A percentile compares a stretch with the other conserved stretches of the same genome.
Evolutionary conservation across 1,140 invertebrate genomes (phyloP).

Genomic region (Telenomus remus): DNA sequence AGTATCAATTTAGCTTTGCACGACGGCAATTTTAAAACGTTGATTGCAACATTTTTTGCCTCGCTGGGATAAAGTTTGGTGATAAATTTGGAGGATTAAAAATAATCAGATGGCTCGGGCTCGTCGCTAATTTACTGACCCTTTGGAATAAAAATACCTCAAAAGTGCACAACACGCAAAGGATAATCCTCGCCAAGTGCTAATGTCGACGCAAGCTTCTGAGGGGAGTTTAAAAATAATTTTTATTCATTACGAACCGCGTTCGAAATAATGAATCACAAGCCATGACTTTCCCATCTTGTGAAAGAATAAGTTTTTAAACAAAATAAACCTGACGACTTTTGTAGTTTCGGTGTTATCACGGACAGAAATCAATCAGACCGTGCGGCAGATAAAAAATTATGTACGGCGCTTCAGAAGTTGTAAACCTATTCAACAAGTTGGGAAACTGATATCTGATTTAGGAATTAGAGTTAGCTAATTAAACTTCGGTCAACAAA

Average conservation of each 20-base stretch:
- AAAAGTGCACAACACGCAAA: constrained; percentile 26
- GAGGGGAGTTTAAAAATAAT: background rate
- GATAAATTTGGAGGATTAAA: too few species aligned
- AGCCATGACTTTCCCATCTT: background rate
- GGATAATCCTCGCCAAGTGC: background rate
- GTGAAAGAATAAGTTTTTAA: background rate
- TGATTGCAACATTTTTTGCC: too few species aligned
- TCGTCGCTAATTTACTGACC: too few species aligned
- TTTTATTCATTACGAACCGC: background rate
- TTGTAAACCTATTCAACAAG: constrained; percentile 17
- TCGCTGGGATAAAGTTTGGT: too few species aligned
- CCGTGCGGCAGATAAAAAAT: background rate
- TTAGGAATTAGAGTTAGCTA: constrained; percentile 33
- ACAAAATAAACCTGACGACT: too few species aligned
- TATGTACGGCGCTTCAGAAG: background rate
- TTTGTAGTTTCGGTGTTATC: too few species aligned
- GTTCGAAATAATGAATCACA: too few species aligned
- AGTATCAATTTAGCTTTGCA: constrained; percentile 11
- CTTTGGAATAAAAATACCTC: too few species aligned
- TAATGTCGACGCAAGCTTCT: too few species aligned
- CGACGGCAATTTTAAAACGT: background rate
- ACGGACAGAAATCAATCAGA: too few species aligned
- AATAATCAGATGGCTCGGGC: too few species aligned
- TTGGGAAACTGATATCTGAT: constrained; percentile 28
- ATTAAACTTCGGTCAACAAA: constrained; percentile 41